Evolutionary conservation across 2,888 invertebrate genomes (phyloP).

Genomic region (Melipona beecheii): DNA sequence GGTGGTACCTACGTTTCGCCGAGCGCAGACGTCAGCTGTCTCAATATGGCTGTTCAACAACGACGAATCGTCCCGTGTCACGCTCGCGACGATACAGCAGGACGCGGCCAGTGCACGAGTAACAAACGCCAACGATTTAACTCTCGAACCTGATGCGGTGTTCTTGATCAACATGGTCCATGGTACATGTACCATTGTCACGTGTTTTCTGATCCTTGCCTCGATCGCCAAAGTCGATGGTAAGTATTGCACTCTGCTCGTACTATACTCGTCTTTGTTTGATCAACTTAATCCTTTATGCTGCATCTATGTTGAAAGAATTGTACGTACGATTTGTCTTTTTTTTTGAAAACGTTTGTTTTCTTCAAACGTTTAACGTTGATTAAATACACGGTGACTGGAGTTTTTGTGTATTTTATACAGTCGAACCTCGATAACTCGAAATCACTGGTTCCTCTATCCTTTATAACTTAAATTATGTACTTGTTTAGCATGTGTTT

Average conservation of each 20-base stretch:
- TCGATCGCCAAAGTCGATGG: slow-evolving; percentile 53
- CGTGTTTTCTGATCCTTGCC: slow-evolving; percentile 59
- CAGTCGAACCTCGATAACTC: too few relatives aligned
- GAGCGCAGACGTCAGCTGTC: slow-evolving; percentile 65
- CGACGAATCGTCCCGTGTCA: slow-evolving; percentile 4
- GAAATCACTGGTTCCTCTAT: too few relatives aligned
- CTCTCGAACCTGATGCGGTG: not conserved
- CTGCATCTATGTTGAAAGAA: too few relatives aligned
- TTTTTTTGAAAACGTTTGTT: too few relatives aligned
- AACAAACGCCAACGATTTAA: not conserved
- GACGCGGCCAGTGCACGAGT: slow-evolving; percentile 1
- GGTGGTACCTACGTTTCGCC: not conserved
- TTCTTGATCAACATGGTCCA: slow-evolving; percentile 50
- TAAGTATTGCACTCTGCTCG: slow-evolving; percentile 38
- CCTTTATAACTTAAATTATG: too few relatives aligned
- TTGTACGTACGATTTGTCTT: too few relatives aligned
- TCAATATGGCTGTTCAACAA: slow-evolving; percentile 69
- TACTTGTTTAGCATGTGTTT: too few relatives aligned
- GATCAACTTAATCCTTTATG: not conserved
- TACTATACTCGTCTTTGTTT: too few relatives aligned
- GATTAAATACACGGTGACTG: too few relatives aligned
- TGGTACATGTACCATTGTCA: slow-evolving; percentile 44
- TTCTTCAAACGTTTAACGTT: too few relatives aligned
- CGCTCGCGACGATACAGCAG: not conserved
- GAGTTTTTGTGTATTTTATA: too few relatives aligned